These are phyloP conservation scores for Simalia tracyae DNA, from an alignment of 2,797 vertebrate species.

Conservation along the genomic window DNA sequence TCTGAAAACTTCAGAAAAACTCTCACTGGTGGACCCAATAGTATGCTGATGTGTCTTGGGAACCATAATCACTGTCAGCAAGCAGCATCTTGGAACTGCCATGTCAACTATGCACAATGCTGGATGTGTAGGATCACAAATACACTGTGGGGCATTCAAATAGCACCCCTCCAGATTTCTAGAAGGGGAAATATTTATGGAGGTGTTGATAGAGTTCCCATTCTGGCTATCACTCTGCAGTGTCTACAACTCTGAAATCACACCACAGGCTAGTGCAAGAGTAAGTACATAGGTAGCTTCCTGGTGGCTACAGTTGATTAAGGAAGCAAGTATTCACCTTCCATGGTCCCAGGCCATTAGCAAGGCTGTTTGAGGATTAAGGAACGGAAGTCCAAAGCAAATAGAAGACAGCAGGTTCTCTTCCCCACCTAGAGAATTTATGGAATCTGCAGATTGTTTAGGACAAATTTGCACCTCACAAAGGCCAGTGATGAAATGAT, in stretches of 20 bases:
- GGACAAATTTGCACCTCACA: neutral
- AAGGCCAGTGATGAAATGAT: neutral
- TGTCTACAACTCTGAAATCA: neutral
- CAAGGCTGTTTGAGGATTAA: neutral
- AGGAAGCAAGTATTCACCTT: neutral
- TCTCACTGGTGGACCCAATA: neutral
- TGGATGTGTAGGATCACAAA: neutral
- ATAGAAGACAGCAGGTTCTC: neutral
- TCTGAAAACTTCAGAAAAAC: neutral
- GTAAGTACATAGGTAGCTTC: neutral
- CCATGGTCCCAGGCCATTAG: neutral
- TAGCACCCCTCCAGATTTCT: neutral
- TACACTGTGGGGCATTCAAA: neutral
- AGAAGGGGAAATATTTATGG: neutral
- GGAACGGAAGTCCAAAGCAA: neutral
- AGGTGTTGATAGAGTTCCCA: neutral
- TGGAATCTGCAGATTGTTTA: neutral
- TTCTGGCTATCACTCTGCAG: neutral
- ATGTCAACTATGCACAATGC: neutral
- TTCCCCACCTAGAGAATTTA: neutral
- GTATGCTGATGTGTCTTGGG: neutral
- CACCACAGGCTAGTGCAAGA: neutral
- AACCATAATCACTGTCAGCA: neutral
- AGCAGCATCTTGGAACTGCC: neutral
- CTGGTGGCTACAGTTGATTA: neutral